These are phyloP conservation scores for Lepidonotus clava DNA, from an alignment of 2,888 invertebrate species.

Conservation along the genomic window DNA sequence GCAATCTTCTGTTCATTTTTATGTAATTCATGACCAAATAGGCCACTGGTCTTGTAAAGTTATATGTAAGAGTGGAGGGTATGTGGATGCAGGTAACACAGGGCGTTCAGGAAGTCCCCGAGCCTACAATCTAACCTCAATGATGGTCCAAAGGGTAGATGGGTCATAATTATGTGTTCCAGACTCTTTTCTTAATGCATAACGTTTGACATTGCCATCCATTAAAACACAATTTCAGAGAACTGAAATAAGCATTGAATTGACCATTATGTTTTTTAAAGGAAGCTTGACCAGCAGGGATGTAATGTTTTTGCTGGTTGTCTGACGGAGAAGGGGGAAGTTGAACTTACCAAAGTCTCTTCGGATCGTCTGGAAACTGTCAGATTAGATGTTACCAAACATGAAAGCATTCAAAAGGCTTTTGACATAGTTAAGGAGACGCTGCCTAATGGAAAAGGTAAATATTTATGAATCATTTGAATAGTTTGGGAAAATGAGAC, in stretches of 20 bases:
- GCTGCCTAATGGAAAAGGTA: constrained; percentile 67
- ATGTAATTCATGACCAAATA: too few relatives aligned
- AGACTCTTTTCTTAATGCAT: too few relatives aligned
- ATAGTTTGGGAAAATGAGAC: too few relatives aligned
- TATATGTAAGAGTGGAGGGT: too few relatives aligned
- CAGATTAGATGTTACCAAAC: constrained; percentile 64
- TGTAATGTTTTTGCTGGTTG: constrained; percentile 55
- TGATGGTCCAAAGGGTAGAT: too few relatives aligned
- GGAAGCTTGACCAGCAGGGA: constrained; percentile 55
- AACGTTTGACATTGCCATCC: background rate
- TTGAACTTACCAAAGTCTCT: constrained; percentile 39
- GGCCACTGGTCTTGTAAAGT: too few relatives aligned
- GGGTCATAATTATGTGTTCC: too few relatives aligned
- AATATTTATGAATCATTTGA: too few relatives aligned
- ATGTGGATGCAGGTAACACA: too few relatives aligned
- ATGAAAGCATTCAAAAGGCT: constrained; percentile 62
- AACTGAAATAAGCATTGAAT: background rate
- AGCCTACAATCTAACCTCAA: too few relatives aligned
- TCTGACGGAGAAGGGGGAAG: constrained; percentile 57
- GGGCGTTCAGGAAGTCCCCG: too few relatives aligned
- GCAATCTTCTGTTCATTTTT: too few relatives aligned
- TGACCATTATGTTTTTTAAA: background rate
- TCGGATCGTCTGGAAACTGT: constrained; percentile 60
- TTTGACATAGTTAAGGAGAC: constrained; percentile 59
- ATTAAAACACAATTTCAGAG: background rate